phyloP scores from a whole-genome alignment of 2,113 vertebrate species.

The Rattus rattus region DNA sequence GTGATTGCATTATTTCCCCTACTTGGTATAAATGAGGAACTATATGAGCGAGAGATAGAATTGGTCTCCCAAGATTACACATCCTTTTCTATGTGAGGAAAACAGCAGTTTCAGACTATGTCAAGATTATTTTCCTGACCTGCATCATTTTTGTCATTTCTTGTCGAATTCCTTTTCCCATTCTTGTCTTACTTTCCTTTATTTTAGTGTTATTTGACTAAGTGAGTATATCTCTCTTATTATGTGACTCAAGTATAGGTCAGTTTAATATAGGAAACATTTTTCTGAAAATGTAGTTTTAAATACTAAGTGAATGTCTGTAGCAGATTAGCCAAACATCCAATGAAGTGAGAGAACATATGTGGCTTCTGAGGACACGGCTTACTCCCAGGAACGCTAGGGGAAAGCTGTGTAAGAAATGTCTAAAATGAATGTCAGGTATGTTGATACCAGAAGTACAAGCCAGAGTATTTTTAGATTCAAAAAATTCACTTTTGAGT shows the following conservation, averaged over 20 bases:
- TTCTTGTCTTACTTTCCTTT: not conserved
- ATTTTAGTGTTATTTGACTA: not conserved
- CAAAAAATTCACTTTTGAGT: not conserved
- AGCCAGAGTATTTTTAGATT: not conserved
- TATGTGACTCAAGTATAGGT: not conserved
- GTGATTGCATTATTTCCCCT: not conserved
- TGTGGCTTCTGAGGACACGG: not conserved
- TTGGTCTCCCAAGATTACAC: not conserved
- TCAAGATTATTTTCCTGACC: not conserved
- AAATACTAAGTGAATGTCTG: not conserved
- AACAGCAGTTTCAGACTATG: not conserved
- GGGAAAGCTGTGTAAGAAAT: not conserved
- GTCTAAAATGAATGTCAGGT: not conserved
- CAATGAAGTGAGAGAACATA: accelerated
- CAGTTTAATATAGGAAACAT: not conserved
- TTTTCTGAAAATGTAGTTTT: not conserved
- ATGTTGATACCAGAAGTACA: not conserved
- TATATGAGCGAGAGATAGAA: not conserved
- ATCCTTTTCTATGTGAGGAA: not conserved
- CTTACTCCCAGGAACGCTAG: not conserved
- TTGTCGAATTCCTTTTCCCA: not conserved
- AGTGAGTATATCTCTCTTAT: not conserved
- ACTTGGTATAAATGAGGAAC: not conserved
- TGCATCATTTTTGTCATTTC: not conserved
- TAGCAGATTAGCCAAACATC: not conserved